Base-by-base conservation (phyloP, 1,140 invertebrate genomes). In the Listronotus oregonensis region DNA sequence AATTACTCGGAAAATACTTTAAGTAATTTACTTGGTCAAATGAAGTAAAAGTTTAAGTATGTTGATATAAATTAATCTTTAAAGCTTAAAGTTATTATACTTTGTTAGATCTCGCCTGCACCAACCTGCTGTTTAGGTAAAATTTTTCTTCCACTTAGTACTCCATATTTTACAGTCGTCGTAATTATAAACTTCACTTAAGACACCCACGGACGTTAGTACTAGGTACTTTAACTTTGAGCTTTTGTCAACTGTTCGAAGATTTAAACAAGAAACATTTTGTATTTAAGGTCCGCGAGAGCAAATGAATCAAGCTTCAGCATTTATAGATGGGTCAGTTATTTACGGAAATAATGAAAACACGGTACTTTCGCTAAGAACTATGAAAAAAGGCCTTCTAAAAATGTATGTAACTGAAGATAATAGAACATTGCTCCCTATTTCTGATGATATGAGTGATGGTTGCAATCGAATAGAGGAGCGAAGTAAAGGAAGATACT, bases 311-410 rank as follows among this genome's bases (percentile, higher is more conserved):
- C 92, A 95, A 80, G 89, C 93, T 0, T 94, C 94, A 0, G 85
- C 92, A 0, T 98, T 88, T 75, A 88, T 99, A 14, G 96, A 99
- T 79, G 96, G 85, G 0, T 98, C 95, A 0, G 87, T 88, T 15
- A 86, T 96, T 3, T 96, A 96, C 72, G 92, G 94, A 0, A 84
- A 85, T 37, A 82, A 85, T 14, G 73, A 82, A 27, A 71, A 82
- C 18, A 80, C 83, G n/a, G 77, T 84, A 6, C 67, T 75, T 0
- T 73, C 80, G 14, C 76, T 94, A 6, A 82, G 91, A 0, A 79
- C 79, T 9, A 84, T 83, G 21, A 56, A 72, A 0, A 81, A 82
- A 8, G 92, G 92, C 0, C 76, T 81, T 5, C 76, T 94, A 10
- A 79, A 81, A 34, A 90, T 90, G 82, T 85, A 85, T 70, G 67